Conservation (phyloP, 2,113 vertebrate genomes). For the Balaeniceps rex region DNA sequence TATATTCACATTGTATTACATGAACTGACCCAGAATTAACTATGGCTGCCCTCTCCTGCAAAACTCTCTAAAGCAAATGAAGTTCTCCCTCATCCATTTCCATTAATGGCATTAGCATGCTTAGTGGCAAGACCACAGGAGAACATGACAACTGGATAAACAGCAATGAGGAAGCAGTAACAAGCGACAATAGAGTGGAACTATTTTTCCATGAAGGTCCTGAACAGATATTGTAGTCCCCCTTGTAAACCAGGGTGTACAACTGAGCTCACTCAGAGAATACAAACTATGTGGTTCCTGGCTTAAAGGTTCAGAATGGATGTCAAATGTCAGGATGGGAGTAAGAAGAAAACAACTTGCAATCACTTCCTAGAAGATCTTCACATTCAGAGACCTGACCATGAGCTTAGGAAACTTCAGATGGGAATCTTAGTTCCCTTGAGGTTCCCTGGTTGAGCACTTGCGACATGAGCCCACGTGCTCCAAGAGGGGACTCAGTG, state of each 20-base stretch:
- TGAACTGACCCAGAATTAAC: slow-evolving; percentile 52
- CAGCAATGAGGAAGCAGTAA: background rate
- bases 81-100: slow-evolving; percentile 1
- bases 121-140: background rate
- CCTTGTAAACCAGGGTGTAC: background rate
- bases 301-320: background rate
- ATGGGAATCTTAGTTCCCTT: background rate
- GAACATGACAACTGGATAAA: background rate
- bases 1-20: background rate
- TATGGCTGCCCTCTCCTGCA: slow-evolving; percentile 44
- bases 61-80: slow-evolving; percentile 32
- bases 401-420: background rate
- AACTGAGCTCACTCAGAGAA: background rate
- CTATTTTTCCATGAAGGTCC: background rate
- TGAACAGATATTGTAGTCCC: background rate
- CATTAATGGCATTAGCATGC: slow-evolving; percentile 12
- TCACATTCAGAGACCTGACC: background rate
- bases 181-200: background rate
- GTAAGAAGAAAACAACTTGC: background rate
- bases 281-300: background rate
- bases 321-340: background rate
- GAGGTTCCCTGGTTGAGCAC: background rate
- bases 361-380: background rate
- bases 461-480: accelerated
- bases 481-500: background rate